Evolutionary conservation across 2,888 invertebrate genomes (phyloP), one percentile per base, ranked within the genome.

Genomic region (Dione juno): DNA sequence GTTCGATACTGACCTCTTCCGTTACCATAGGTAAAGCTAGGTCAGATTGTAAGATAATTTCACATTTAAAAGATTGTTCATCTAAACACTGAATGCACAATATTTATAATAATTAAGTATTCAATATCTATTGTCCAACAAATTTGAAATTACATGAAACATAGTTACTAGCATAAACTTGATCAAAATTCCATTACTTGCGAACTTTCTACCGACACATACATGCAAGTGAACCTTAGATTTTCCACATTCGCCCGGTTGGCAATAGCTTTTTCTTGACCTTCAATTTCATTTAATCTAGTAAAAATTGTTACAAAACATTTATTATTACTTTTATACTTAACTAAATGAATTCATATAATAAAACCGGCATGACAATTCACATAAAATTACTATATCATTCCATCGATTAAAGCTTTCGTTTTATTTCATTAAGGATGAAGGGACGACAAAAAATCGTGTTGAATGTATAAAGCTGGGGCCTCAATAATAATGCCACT

Each of bases 401-500:
- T 14, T 50, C 59, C 69, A 70, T 71, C 65, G 72, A 72, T 74
- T 71, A 66, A 70, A 71, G 52, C 65, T 71, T 71, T 73, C 64
- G 68, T 73, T 64, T 75, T 71, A 71, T 57, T 74, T 75, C 54
- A 63, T 72, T 64, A 73, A 67, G 70, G 21, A 59, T 57, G 64
- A 71, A 53, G 58, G 59, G 70, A 57, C 72, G 73, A 78, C 73
- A 77, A 80, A 80, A 80, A 80, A 77, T 76, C 80, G 78, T 79
- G 77, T 82, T 77, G 72, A 76, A 78, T 76, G 78, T 81, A 75
- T 75, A 80, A 82, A 77, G 79, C 77, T 77, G 81, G 87, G 86
- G 81, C 77, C 78, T 79, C 76, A 79, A 84, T 84, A 86, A 86
- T 83, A 85, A 86, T 82, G 74, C 77, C 76, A 73, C 78, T 81